phyloP scores from a whole-genome alignment of 1,140 invertebrate species.

The Meloidogyne floridensis region DNA sequence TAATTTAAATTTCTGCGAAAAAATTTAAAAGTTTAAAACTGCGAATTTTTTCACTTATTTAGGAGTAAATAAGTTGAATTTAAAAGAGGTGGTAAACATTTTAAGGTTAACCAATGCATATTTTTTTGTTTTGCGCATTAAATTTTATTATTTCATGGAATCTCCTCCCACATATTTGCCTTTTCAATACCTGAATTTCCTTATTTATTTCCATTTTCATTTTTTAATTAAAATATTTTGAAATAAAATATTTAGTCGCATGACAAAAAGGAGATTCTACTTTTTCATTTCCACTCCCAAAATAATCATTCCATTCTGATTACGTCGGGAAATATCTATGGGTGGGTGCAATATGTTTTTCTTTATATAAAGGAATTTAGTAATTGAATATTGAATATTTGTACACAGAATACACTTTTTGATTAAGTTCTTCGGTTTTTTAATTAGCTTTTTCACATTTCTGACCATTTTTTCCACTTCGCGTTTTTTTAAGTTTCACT shows the following conservation, averaged over 20 bases:
- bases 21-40: background rate
- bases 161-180: background rate
- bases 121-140: background rate
- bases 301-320: slow-evolving; percentile 4
- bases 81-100: no score
- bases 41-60: background rate
- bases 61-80: no score
- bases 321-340: slow-evolving; percentile 1
- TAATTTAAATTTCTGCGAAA: background rate
- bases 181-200: background rate
- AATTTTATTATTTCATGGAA: background rate
- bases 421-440: no score
- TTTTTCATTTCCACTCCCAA: background rate
- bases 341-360: background rate
- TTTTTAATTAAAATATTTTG: background rate
- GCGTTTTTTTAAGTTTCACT: no score
- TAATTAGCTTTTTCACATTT: no score
- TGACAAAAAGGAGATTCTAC: background rate
- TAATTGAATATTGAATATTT: background rate
- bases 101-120: no score
- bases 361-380: background rate
- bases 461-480: no score
- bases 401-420: no score
- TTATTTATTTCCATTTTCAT: background rate
- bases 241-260: background rate